Percentiles rank a stretch among this genome's conserved stretches.
Conservation (phyloP, 2,113 vertebrate species). For the Cyanoderma ruficeps region DNA sequence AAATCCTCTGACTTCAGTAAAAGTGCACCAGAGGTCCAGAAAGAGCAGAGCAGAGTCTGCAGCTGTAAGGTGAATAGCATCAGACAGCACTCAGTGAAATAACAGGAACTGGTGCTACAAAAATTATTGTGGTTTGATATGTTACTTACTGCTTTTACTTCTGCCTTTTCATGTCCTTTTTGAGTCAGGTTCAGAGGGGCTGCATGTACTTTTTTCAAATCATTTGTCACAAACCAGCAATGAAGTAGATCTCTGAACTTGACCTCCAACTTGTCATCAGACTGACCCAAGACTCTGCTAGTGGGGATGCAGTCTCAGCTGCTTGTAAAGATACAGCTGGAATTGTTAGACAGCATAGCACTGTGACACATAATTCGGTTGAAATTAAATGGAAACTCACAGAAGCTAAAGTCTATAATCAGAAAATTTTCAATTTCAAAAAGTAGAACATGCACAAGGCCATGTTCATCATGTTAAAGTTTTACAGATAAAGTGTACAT, state of each 20-base stretch:
- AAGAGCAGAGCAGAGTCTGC: neutral
- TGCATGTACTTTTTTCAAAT: neutral
- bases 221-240: neutral
- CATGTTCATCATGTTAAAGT: neutral
- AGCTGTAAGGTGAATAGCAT: neutral
- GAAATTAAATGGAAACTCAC: neutral
- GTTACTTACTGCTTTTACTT: neutral
- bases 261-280: neutral
- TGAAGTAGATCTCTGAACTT: neutral
- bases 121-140: neutral
- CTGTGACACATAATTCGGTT: neutral
- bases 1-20: neutral
- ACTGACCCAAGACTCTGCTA: neutral
- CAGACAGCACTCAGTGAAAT: neutral
- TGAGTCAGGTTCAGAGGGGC: neutral
- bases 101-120: neutral
- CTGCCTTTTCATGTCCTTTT: neutral
- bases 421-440: neutral
- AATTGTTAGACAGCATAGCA: neutral
- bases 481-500: neutral
- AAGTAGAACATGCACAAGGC: neutral
- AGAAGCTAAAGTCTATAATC: neutral
- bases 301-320: neutral
- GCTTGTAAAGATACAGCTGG: neutral
- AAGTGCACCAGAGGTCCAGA: neutral